Evolutionary conservation across 2,888 invertebrate genomes (phyloP).

Genomic region (Clistopyga incitator): DNA sequence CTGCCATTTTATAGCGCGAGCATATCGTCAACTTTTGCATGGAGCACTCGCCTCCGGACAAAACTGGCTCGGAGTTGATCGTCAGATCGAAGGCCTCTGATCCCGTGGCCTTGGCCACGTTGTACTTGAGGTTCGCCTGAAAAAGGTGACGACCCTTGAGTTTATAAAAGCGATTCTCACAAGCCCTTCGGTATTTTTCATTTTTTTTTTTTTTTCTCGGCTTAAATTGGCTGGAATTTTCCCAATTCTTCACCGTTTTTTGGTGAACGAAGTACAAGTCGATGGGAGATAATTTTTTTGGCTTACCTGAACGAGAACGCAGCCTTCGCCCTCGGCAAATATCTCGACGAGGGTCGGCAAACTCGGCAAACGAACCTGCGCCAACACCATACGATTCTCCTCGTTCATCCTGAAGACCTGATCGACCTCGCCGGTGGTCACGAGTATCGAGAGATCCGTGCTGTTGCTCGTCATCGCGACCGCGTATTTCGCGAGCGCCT

Average conservation of each 20-base stretch:
- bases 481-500: constrained; percentile 87
- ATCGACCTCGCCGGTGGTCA: constrained; percentile 83
- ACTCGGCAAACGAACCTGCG: constrained; percentile 83
- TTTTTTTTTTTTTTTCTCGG: not conserved
- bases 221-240: too few species aligned
- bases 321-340: constrained; percentile 85
- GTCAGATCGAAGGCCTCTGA: constrained; percentile 86
- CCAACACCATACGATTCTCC: constrained; percentile 85
- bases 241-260: not conserved
- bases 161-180: too few species aligned
- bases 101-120: constrained; percentile 84
- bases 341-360: constrained; percentile 85
- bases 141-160: too few species aligned
- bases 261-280: too few species aligned
- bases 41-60: constrained; percentile 84
- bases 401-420: constrained; percentile 83
- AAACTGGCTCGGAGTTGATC: constrained; percentile 83
- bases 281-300: not conserved
- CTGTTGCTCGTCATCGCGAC: constrained; percentile 82
- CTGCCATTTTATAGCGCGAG: constrained; percentile 81
- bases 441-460: constrained; percentile 84
- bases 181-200: too few species aligned
- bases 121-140: constrained; percentile 85
- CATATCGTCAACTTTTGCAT: constrained; percentile 82
- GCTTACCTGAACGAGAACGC: constrained; percentile 86